Evolutionary conservation across 2,797 vertebrate genomes (phyloP).

Genomic region (Sebastes wilsoni): DNA sequence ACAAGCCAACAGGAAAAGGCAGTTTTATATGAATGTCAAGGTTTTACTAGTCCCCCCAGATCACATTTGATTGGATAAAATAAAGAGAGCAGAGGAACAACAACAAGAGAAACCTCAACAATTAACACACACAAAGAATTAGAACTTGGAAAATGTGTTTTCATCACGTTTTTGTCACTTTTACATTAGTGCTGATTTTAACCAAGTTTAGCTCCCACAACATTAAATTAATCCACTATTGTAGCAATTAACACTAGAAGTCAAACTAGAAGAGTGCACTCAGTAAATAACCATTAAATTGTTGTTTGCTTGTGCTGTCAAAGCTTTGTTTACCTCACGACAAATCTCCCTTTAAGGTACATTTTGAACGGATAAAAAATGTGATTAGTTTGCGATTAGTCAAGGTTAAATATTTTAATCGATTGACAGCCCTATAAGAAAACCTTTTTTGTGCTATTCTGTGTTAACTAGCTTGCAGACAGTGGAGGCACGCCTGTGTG

Average conservation of each 20-base stretch:
- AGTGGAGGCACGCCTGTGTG: too few relatives aligned
- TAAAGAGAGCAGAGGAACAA: background rate
- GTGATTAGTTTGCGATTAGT: too few relatives aligned
- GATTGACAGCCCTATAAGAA: too few relatives aligned
- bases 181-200: background rate
- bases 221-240: background rate
- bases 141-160: background rate
- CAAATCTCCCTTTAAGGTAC: too few relatives aligned
- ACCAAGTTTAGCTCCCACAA: background rate
- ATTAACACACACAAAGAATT: background rate
- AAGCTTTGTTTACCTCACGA: background rate
- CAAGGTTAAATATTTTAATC: too few relatives aligned
- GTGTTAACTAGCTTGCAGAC: too few relatives aligned
- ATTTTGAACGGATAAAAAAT: too few relatives aligned
- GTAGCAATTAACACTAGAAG: background rate
- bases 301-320: background rate
- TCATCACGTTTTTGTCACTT: background rate
- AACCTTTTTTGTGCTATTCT: background rate
- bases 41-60: fast-evolving
- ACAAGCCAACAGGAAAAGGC: background rate
- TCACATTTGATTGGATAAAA: background rate
- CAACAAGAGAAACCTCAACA: background rate
- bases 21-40: background rate
- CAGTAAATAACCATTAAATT: background rate
- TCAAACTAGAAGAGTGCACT: background rate